phyloP scores from a whole-genome alignment of 2,888 invertebrate genomes.

The Sepioteuthis lessoniana region DNA sequence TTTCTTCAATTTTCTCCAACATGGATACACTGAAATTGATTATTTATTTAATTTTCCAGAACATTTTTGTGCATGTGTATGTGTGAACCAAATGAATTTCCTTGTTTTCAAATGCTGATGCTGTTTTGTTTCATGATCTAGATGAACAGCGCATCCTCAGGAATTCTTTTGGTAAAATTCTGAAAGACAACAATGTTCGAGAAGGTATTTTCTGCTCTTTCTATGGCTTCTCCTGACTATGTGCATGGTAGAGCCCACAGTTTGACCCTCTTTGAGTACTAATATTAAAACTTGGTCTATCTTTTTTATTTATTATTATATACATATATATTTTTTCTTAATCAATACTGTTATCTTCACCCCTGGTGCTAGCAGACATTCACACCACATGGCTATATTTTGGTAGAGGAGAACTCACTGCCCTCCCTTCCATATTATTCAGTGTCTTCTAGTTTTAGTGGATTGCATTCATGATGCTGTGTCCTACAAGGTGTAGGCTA shows the following conservation, averaged over 20 bases:
- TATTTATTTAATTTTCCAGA: too few relatives aligned
- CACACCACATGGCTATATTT: not conserved
- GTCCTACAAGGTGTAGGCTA: not conserved
- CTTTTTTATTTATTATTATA: not conserved
- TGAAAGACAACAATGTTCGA: conserved; percentile 45
- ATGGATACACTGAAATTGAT: not conserved
- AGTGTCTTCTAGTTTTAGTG: not conserved
- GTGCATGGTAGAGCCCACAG: conserved; percentile 33
- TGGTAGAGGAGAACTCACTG: not conserved
- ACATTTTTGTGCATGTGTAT: conserved; percentile 34
- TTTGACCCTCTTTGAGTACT: conserved; percentile 33
- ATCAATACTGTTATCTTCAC: conserved; percentile 1
- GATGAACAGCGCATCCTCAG: conserved; percentile 41
- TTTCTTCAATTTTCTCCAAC: not conserved
- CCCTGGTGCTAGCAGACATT: not conserved
- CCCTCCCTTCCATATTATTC: not conserved
- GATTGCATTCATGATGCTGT: not conserved
- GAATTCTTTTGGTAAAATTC: conserved; percentile 47
- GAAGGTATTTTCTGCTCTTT: conserved; percentile 43
- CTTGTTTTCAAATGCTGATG: conserved; percentile 36
- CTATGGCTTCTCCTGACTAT: conserved; percentile 14
- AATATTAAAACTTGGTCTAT: not conserved
- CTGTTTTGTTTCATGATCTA: conserved; percentile 41
- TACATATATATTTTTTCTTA: not conserved
- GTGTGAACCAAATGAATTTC: conserved; percentile 39